Evolutionary conservation across 1,140 invertebrate genomes (phyloP).

Genomic region (Diuraphis noxia): DNA sequence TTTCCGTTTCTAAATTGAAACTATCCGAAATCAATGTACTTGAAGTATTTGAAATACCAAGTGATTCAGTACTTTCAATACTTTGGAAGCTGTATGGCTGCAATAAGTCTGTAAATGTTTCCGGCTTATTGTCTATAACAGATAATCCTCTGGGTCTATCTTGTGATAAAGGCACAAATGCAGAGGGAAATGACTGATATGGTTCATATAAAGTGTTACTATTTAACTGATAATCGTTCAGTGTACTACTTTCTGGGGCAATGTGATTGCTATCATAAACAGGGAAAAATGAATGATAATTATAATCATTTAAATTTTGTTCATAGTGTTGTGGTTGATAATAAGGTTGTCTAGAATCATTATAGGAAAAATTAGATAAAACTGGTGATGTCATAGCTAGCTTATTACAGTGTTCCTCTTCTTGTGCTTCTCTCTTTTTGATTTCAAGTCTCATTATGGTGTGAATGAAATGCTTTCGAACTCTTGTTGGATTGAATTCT

Average conservation of each 20-base stretch:
- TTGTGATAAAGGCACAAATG: neutral
- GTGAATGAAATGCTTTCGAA: slow-evolving; percentile 96
- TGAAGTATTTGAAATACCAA: neutral
- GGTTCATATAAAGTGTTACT: slow-evolving; percentile 9
- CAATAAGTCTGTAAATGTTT: slow-evolving; percentile 12
- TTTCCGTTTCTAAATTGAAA: slow-evolving; percentile 66
- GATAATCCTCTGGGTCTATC: neutral
- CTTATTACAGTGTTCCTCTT: slow-evolving; percentile 56
- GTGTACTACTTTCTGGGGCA: slow-evolving; percentile 19
- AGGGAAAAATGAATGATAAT: slow-evolving; percentile 17
- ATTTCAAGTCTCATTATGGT: slow-evolving; percentile 92
- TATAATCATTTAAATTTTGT: slow-evolving; percentile 24
- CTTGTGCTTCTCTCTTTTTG: slow-evolving; percentile 71
- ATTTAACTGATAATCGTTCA: slow-evolving; percentile 49
- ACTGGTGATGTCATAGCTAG: slow-evolving; percentile 26
- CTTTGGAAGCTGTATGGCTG: neutral
- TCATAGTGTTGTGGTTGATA: slow-evolving; percentile 31
- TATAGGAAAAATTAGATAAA: slow-evolving; percentile 34
- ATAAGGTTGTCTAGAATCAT: slow-evolving; percentile 27
- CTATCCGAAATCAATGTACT: slow-evolving; percentile 1
- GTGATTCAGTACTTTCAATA: neutral
- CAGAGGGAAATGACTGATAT: slow-evolving; percentile 4
- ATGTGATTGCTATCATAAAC: slow-evolving; percentile 20
- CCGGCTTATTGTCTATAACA: slow-evolving; percentile 1
- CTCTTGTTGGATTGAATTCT: slow-evolving; percentile 93